These are phyloP conservation scores for Mionectes olivaceus DNA, from an alignment of 2,797 vertebrate species.

Conservation along the genomic window DNA sequence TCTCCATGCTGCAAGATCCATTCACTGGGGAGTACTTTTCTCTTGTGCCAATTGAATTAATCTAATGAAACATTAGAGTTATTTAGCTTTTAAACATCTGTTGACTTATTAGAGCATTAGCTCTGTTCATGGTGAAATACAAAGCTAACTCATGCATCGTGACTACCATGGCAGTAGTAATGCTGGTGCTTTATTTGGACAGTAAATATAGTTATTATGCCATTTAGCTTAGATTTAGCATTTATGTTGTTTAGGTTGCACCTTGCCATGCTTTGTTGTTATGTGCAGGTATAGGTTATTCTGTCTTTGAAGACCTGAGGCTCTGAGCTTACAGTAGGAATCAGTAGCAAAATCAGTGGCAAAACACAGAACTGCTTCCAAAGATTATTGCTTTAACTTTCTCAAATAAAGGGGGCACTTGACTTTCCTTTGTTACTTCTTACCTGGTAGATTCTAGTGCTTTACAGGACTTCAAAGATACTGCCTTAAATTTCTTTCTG, in stretches of 20 bases:
- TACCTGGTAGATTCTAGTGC: background rate
- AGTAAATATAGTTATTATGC: background rate
- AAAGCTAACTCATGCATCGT: background rate
- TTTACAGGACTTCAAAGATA: background rate
- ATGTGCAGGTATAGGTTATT: background rate
- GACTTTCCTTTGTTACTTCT: background rate
- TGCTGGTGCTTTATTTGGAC: background rate
- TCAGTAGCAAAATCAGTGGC: background rate
- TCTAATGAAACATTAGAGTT: background rate
- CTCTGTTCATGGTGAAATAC: background rate
- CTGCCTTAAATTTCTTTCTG: background rate
- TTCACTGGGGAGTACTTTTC: background rate
- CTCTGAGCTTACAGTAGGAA: background rate
- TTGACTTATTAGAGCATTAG: background rate
- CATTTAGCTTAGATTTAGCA: background rate
- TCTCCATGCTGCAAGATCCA: background rate
- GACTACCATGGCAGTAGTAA: background rate
- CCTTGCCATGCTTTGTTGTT: background rate
- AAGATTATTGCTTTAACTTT: background rate
- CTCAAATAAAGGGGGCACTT: background rate
- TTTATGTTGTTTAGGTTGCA: background rate
- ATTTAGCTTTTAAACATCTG: background rate
- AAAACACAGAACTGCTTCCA: background rate
- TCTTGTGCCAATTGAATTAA: background rate
- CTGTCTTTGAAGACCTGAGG: background rate